Evolutionary conservation across 2,888 invertebrate species (phyloP).

Genomic region (Pseudoips prasinana): DNA sequence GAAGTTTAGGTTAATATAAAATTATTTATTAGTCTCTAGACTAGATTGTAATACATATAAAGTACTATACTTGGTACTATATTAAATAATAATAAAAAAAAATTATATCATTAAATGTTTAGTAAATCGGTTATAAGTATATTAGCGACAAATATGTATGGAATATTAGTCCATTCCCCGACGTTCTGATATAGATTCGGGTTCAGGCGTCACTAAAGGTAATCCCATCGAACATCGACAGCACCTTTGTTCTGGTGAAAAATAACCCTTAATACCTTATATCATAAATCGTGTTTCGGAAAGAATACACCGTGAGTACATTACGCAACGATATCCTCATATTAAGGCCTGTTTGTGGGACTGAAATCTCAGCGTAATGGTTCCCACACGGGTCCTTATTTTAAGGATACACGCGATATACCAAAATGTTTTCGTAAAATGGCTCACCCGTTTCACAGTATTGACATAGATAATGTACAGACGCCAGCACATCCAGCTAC

Average conservation of each 20-base stretch:
- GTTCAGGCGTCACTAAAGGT: slow-evolving; percentile 22
- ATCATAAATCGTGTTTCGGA: slow-evolving; percentile 35
- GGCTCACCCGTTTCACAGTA: slow-evolving; percentile 62
- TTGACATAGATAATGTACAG: slow-evolving; percentile 78
- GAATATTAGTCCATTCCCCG: no score
- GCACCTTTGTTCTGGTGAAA: slow-evolving; percentile 26
- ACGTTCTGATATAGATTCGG: no score
- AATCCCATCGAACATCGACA: slow-evolving; percentile 20
- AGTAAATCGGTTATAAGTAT: no score
- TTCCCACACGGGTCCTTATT: slow-evolving; percentile 66
- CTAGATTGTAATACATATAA: no score
- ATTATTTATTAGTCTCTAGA: no score
- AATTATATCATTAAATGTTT: no score
- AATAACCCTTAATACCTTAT: slow-evolving; percentile 22
- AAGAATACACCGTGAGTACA: slow-evolving; percentile 34
- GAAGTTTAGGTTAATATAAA: no score
- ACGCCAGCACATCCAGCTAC: no score
- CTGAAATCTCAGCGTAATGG: slow-evolving; percentile 67
- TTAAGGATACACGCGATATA: slow-evolving; percentile 71
- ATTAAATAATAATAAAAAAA: no score
- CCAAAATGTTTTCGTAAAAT: slow-evolving; percentile 73
- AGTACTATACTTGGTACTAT: no score
- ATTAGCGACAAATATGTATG: no score
- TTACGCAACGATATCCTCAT: slow-evolving; percentile 40
- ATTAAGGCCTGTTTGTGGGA: slow-evolving; percentile 51